phyloP scores from a whole-genome alignment of 1,140 invertebrate genomes.

The Aleiodes sp. region DNA sequence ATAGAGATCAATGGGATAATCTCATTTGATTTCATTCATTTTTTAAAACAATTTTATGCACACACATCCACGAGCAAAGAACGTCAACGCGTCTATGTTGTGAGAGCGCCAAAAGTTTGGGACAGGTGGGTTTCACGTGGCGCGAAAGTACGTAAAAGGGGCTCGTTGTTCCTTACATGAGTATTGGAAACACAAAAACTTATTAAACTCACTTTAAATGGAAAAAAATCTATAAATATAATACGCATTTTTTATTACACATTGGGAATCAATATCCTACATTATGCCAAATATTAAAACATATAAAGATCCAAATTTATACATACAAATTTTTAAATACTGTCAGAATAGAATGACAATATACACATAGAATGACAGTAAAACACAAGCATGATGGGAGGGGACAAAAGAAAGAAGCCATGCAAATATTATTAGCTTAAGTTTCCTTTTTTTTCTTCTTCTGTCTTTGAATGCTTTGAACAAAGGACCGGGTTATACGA shows the following conservation, averaged over 20 bases:
- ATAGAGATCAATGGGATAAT: slow-evolving; percentile 15
- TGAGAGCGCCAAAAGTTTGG: slow-evolving; percentile 60
- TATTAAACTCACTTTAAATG: neutral
- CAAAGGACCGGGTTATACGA: neutral
- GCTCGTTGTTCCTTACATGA: slow-evolving; percentile 20
- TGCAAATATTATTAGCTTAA: slow-evolving; percentile 21
- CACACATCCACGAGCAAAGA: slow-evolving; percentile 27
- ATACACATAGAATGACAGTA: neutral
- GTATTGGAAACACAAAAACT: slow-evolving; percentile 4
- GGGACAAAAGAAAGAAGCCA: slow-evolving; percentile 3
- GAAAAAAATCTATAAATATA: neutral
- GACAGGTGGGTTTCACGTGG: slow-evolving; percentile 33
- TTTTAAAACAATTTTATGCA: slow-evolving; percentile 13
- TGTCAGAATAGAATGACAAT: too few species aligned
- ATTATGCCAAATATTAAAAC: too few species aligned
- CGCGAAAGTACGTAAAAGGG: slow-evolving; percentile 41
- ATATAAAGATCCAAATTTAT: too few species aligned
- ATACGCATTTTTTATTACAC: neutral
- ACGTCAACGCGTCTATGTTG: slow-evolving; percentile 57
- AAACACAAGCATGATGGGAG: neutral
- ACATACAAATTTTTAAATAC: too few species aligned
- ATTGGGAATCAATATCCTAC: too few species aligned
- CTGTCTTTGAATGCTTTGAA: too few species aligned
- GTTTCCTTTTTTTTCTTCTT: neutral
- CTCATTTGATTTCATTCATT: neutral